A percentile compares a stretch with the other conserved stretches of the same genome.
These are phyloP conservation scores for Drosophila antonietae DNA, from an alignment of 2,888 invertebrate species.

Conservation along the genomic window DNA sequence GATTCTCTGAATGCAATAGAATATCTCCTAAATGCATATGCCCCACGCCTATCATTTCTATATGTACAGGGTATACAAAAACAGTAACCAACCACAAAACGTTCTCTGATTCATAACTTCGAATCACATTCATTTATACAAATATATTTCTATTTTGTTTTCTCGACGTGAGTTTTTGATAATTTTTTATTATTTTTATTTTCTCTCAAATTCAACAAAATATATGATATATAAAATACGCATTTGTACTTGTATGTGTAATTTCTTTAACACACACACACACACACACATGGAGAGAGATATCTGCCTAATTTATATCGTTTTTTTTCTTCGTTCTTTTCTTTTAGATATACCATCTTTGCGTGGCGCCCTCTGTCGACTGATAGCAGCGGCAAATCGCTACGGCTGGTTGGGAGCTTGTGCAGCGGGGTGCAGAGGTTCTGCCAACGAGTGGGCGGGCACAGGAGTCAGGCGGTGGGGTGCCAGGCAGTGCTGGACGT, in stretches of 20 bases:
- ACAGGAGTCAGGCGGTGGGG: too few relatives aligned
- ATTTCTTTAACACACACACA: not conserved
- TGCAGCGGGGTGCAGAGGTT: not conserved
- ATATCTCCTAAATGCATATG: not conserved
- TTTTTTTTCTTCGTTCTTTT: not conserved
- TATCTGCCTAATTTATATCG: constrained; percentile 18
- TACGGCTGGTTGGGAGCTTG: not conserved
- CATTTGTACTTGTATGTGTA: not conserved
- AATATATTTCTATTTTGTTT: constrained; percentile 8
- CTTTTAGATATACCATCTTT: constrained; percentile 11
- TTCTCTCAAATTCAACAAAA: constrained; percentile 9
- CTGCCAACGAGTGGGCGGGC: not conserved
- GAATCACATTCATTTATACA: constrained; percentile 22
- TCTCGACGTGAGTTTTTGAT: constrained; percentile 5
- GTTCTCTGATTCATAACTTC: constrained; percentile 60
- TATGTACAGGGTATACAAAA: constrained; percentile 1
- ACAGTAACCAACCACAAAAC: constrained; percentile 43
- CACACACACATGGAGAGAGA: not conserved
- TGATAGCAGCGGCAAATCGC: constrained; percentile 11
- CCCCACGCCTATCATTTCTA: not conserved
- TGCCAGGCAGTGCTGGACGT: not conserved
- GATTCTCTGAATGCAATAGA: not conserved
- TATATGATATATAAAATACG: not conserved
- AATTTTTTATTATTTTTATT: not conserved
- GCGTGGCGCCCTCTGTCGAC: constrained; percentile 6